phyloP scores from a whole-genome alignment of 2,888 invertebrate genomes.

The Drosophila demipolita region DNA sequence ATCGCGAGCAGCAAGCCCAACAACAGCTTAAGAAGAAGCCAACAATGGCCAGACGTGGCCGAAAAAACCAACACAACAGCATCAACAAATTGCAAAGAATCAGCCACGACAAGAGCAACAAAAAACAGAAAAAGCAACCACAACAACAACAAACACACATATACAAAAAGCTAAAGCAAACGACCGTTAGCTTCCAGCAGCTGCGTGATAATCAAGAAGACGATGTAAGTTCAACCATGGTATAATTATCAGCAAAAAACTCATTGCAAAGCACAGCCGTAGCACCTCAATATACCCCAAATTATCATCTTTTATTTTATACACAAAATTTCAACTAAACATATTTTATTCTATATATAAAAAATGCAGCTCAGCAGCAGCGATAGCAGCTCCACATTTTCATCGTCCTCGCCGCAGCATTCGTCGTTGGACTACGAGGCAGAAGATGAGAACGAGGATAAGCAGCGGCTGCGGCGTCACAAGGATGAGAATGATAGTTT shows the following conservation, averaged over 20 bases:
- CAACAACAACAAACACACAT: conserved; percentile 12
- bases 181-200: conserved; percentile 53
- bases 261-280: background rate
- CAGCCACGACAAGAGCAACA: conserved; percentile 16
- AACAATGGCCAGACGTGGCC: conserved; percentile 33
- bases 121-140: conserved; percentile 3
- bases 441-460: conserved; percentile 78
- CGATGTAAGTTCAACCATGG: conserved; percentile 50
- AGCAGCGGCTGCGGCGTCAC: conserved; percentile 58
- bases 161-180: conserved; percentile 46
- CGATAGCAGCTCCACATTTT: conserved; percentile 62
- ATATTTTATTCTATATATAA: background rate
- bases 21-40: conserved; percentile 53
- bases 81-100: background rate
- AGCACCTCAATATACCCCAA: background rate
- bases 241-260: background rate
- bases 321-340: background rate
- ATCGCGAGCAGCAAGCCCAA: conserved; percentile 60
- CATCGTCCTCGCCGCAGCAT: conserved; percentile 68
- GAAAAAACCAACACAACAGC: conserved; percentile 2
- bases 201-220: conserved; percentile 53
- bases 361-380: conserved; percentile 57
- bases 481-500: conserved; percentile 72
- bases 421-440: conserved; percentile 78
- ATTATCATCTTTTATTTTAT: background rate